These are phyloP conservation scores for Sarcophilus harrisii DNA, from an alignment of 2,797 vertebrate genomes.

Conservation along the genomic window DNA sequence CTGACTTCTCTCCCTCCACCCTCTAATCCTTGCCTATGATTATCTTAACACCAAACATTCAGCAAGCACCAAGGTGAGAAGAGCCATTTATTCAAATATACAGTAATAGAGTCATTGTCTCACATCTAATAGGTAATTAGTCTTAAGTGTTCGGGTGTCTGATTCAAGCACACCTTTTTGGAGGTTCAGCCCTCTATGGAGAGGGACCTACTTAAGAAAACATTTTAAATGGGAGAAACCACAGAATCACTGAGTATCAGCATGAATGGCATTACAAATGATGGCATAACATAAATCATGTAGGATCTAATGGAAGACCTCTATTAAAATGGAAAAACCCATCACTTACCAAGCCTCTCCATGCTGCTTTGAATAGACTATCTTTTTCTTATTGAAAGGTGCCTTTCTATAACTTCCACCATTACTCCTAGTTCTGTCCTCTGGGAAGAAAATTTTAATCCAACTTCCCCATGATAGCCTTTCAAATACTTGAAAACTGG, in stretches of 20 bases:
- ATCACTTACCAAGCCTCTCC: background rate
- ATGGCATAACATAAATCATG: background rate
- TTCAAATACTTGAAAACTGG: background rate
- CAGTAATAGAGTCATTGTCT: too few species aligned
- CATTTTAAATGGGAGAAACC: background rate
- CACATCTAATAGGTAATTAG: too few species aligned
- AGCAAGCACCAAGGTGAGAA: too few species aligned
- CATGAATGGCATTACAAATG: background rate
- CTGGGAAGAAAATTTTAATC: background rate
- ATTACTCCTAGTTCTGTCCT: background rate
- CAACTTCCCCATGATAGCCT: background rate
- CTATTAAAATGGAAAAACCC: too few species aligned
- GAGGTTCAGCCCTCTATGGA: too few species aligned
- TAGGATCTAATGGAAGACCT: background rate
- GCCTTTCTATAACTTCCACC: background rate
- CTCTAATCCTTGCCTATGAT: too few species aligned
- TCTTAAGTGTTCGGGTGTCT: too few species aligned
- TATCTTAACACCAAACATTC: too few species aligned
- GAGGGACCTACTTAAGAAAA: background rate
- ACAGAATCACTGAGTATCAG: background rate
- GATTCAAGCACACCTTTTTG: too few species aligned
- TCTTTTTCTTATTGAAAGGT: background rate
- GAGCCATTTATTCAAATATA: too few species aligned
- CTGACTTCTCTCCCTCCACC: too few species aligned
- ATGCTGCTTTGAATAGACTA: background rate